phyloP scores from a whole-genome alignment of 2,797 vertebrate species.

The Crocidura indochinensis region DNA sequence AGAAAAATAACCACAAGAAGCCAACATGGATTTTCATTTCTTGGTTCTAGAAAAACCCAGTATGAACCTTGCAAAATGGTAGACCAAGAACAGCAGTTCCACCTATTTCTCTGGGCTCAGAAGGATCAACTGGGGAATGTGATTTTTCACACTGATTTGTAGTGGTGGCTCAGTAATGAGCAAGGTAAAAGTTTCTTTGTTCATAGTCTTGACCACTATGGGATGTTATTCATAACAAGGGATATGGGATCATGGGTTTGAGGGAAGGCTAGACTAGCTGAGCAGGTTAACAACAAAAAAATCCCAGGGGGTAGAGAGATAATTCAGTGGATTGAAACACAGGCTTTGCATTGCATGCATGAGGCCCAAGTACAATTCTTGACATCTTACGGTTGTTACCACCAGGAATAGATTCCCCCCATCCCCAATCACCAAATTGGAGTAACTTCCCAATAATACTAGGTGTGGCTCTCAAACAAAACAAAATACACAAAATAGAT shows the following conservation, averaged over 20 bases:
- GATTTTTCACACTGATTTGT: neutral
- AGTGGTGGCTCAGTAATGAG: slow-evolving; percentile 5
- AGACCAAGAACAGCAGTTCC: neutral
- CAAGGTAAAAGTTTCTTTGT: neutral
- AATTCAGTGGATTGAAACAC: too few relatives aligned
- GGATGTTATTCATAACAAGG: too few relatives aligned
- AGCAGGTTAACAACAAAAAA: neutral
- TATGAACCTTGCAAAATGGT: neutral
- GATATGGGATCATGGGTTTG: neutral
- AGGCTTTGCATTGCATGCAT: too few relatives aligned
- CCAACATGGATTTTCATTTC: neutral
- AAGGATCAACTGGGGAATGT: too few relatives aligned
- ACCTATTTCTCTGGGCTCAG: neutral
- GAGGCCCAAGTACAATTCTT: too few relatives aligned
- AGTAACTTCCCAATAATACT: neutral
- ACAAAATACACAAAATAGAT: slow-evolving; percentile 12
- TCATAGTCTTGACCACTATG: neutral
- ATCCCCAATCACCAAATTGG: too few relatives aligned
- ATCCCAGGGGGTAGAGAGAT: too few relatives aligned
- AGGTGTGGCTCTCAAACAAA: too few relatives aligned
- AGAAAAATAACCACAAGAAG: neutral
- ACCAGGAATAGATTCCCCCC: too few relatives aligned
- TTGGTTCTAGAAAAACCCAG: slow-evolving; percentile 12
- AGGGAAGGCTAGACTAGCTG: neutral
- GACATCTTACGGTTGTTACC: too few relatives aligned